Evolutionary conservation across 2,888 invertebrate species (phyloP).

Genomic region (Leucophenga montana): DNA sequence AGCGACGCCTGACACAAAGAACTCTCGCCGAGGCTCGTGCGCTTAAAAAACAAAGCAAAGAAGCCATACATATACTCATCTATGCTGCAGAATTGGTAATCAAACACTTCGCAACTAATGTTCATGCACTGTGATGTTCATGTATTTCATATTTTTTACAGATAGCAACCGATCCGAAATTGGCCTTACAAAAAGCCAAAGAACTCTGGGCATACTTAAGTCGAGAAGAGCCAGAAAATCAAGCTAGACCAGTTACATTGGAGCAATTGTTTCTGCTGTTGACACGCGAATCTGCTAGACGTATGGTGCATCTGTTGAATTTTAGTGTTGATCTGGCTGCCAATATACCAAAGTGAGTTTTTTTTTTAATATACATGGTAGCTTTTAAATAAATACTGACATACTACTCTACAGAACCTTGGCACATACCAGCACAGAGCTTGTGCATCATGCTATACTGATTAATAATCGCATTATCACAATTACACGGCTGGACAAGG

Average conservation of each 20-base stretch:
- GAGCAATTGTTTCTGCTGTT: slow-evolving; percentile 85
- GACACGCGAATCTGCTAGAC: slow-evolving; percentile 84
- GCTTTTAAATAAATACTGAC: slow-evolving; percentile 27
- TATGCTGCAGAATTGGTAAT: slow-evolving; percentile 86
- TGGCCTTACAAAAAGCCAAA: slow-evolving; percentile 83
- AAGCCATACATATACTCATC: slow-evolving; percentile 83
- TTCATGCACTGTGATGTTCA: not conserved
- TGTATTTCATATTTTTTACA: slow-evolving; percentile 60
- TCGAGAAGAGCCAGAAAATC: slow-evolving; percentile 87
- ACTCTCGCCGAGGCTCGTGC: slow-evolving; percentile 87
- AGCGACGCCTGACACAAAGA: slow-evolving; percentile 82
- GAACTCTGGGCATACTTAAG: slow-evolving; percentile 82
- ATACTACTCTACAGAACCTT: slow-evolving; percentile 72
- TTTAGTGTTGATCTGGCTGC: slow-evolving; percentile 77
- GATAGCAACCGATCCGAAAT: slow-evolving; percentile 85
- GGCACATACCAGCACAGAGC: slow-evolving; percentile 74
- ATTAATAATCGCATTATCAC: slow-evolving; percentile 79
- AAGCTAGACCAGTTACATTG: slow-evolving; percentile 84
- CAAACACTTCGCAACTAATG: not conserved
- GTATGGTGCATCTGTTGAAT: slow-evolving; percentile 85
- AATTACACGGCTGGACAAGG: slow-evolving; percentile 78
- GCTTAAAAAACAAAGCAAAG: slow-evolving; percentile 83
- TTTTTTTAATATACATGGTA: slow-evolving; percentile 2
- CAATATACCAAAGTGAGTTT: slow-evolving; percentile 77
- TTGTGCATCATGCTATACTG: slow-evolving; percentile 76